phyloP scores from a whole-genome alignment of 2,888 invertebrate species.

The Colostygia pectinataria region DNA sequence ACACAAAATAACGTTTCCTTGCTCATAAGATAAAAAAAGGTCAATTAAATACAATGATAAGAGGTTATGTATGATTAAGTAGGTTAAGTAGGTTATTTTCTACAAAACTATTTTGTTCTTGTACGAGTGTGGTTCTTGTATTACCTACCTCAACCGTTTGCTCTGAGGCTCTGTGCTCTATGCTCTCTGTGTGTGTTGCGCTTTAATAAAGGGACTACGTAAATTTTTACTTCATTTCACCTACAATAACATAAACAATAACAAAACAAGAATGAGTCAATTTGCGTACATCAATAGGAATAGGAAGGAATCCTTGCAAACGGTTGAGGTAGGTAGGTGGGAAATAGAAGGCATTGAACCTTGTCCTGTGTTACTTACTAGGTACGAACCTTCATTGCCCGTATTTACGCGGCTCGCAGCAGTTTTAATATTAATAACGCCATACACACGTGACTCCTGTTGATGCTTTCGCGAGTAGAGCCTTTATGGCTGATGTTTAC shows the following conservation, averaged over 20 bases:
- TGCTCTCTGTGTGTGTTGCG: no score
- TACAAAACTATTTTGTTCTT: no score
- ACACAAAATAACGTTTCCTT: no score
- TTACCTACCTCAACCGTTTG: no score
- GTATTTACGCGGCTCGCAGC: slow-evolving; percentile 62
- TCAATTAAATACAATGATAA: no score
- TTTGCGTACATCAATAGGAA: slow-evolving; percentile 23
- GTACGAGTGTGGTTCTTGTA: no score
- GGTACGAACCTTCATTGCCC: slow-evolving; percentile 48
- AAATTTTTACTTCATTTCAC: no score
- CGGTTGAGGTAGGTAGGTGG: slow-evolving; percentile 22
- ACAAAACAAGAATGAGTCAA: slow-evolving; percentile 11
- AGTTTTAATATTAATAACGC: slow-evolving; percentile 77
- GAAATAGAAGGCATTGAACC: slow-evolving; percentile 51
- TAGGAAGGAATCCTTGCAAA: slow-evolving; percentile 20
- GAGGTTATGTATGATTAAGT: no score
- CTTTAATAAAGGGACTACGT: no score
- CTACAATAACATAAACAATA: neutral
- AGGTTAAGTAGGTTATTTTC: no score
- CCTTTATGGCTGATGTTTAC: slow-evolving; percentile 76
- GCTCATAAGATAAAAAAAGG: no score
- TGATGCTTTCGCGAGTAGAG: slow-evolving; percentile 56
- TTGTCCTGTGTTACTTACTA: slow-evolving; percentile 35
- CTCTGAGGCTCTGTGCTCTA: no score
- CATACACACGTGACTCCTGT: slow-evolving; percentile 66